Base-by-base conservation (phyloP, 2,113 vertebrate species). In the Archilochus colubris region DNA sequence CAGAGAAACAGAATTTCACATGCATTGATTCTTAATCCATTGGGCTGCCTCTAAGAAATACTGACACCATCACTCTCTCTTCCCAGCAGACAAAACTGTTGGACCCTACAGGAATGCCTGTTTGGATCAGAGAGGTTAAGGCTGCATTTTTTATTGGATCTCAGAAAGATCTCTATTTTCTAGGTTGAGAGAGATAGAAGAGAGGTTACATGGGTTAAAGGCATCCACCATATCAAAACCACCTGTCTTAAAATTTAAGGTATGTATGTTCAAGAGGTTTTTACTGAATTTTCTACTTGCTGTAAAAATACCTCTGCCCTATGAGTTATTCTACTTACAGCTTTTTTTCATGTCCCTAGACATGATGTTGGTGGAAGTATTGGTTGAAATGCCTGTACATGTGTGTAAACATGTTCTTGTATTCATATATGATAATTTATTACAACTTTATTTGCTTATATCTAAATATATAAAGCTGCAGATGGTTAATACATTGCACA, bases 231-330 rank as follows among this genome's bases (percentile, higher is more conserved):
- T 98, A 55, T 97, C 97, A 79, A 98, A 98, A 72, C 96, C 98
- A 62, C 99, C 99, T 96, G 98, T 98, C 95, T 98, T 99, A 96
- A 99, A 98, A 98, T 99, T 99, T 97, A 99, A 99, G 98, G 99
- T 99, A 97, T 82, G 96, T 93, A 93, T 48, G 27, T 40, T 73
- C 4, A 3, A 61, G 78, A 55, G 75, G 55, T 69, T 92, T 88
- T 79, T 58, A 5, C 69, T 85, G 46, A 44, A 10, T n/a, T 13
- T 76, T 67, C 28, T 70, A 2, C 59, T 73, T 91, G 30, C 77
- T 92, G 6, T 87, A 63, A 76, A 85, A 76, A 46, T 20, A 19
- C 31, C 69, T 17, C 40, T 88, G 53, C 18, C 15, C 8, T 62
- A 2, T 19, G 82, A 73, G 7, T 72, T n/a, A 51, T 30, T 91